Evolutionary conservation across 35 echinoderm and acorn worm species (phyloP).

Genomic region (Diadema setosum): DNA sequence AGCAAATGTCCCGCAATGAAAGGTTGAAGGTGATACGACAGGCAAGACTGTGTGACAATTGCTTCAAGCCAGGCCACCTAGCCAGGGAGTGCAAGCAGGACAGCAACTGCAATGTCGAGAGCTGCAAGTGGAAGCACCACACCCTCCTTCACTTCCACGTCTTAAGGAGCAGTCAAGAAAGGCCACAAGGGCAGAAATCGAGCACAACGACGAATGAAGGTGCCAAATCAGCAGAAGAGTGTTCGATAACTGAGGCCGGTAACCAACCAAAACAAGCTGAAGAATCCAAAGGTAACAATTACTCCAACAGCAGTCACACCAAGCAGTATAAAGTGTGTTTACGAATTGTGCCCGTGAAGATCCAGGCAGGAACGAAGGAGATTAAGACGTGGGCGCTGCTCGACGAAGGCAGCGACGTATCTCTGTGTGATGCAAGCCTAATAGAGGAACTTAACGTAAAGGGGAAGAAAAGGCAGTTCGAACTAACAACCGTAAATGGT

Average conservation of each 20-base stretch:
- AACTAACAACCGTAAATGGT: slow-evolving; percentile 36
- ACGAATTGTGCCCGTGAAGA: slow-evolving; percentile 27
- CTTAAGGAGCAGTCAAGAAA: background rate
- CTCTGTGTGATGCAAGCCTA: slow-evolving; percentile 18
- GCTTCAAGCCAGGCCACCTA: slow-evolving; percentile 39
- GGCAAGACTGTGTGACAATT: slow-evolving; percentile 43
- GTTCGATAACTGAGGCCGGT: background rate
- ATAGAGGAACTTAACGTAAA: slow-evolving; percentile 3
- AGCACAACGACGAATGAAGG: background rate
- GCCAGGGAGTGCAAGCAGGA: background rate
- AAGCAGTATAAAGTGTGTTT: slow-evolving; percentile 12
- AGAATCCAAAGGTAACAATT: background rate
- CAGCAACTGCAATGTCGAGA: background rate
- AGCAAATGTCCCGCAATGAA: slow-evolving; percentile 13
- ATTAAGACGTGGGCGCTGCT: slow-evolving; percentile 46
- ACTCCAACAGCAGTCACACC: background rate
- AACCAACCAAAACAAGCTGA: background rate
- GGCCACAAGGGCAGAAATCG: background rate
- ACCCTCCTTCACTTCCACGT: background rate
- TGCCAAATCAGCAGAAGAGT: no score
- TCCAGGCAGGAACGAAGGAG: background rate
- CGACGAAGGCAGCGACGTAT: slow-evolving; percentile 43
- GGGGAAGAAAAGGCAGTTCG: slow-evolving; percentile 12
- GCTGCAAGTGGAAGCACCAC: slow-evolving; percentile 43
- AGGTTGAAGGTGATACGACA: slow-evolving; percentile 18